A percentile compares a stretch with the other conserved stretches of the same genome.
These are phyloP conservation scores for Neotoxoptera formosana DNA, from an alignment of 1,140 invertebrate genomes.

Conservation along the genomic window DNA sequence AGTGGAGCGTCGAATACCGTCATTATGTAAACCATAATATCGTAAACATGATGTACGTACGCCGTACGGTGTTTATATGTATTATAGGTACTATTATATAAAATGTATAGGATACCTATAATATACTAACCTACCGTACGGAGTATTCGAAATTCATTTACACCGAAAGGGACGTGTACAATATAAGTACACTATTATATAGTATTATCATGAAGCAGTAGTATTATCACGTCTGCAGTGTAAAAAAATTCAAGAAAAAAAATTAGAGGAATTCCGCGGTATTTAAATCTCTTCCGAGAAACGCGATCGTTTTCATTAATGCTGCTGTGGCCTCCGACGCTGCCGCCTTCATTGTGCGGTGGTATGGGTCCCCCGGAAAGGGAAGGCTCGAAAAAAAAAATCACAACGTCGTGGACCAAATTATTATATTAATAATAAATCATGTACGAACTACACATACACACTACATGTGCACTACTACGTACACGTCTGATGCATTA, in stretches of 20 bases:
- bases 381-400: not conserved
- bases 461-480: not conserved
- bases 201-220: not conserved
- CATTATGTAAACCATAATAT: not conserved
- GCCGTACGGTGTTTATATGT: not conserved
- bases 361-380: not conserved
- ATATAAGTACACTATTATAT: not conserved
- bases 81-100: too few relatives aligned
- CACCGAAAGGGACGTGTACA: not conserved
- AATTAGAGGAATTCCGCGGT: not conserved
- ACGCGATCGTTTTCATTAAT: slow-evolving; percentile 26
- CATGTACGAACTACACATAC: not conserved
- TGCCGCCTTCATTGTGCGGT: not conserved
- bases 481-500: not conserved
- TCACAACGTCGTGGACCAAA: not conserved
- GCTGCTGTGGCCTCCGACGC: not conserved
- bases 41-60: not conserved
- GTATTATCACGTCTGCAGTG: not conserved
- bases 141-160: not conserved
- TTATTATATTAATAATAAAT: not conserved
- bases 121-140: too few relatives aligned
- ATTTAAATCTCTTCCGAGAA: slow-evolving; percentile 15
- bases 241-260: not conserved
- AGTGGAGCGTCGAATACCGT: not conserved
- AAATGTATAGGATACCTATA: too few relatives aligned